These are phyloP conservation scores for Drosophila imparisetae DNA, from an alignment of 2,888 invertebrate genomes.

Conservation along the genomic window DNA sequence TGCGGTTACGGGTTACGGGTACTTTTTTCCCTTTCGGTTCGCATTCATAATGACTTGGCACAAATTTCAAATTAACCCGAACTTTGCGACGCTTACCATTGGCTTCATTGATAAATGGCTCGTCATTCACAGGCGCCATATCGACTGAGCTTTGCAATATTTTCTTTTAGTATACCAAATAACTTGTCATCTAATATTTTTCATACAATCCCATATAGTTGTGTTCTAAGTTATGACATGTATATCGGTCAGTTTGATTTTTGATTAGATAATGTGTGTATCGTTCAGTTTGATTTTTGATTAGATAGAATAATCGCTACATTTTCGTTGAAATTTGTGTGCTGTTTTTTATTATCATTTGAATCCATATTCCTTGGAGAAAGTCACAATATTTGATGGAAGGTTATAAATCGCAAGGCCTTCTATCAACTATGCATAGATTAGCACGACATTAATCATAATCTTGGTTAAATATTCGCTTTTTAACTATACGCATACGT, in stretches of 20 bases:
- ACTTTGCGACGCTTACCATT: slow-evolving; percentile 30
- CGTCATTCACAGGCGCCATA: slow-evolving; percentile 12
- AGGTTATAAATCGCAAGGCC: neutral
- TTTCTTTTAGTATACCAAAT: neutral
- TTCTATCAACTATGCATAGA: neutral
- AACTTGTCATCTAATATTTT: slow-evolving; percentile 9
- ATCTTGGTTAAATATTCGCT: slow-evolving; percentile 2
- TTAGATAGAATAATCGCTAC: slow-evolving; percentile 11
- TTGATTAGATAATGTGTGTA: slow-evolving; percentile 28
- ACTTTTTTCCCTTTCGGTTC: slow-evolving; percentile 41
- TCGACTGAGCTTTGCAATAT: neutral
- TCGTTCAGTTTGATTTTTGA: slow-evolving; percentile 27
- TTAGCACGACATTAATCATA: slow-evolving; percentile 13
- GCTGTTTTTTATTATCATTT: neutral
- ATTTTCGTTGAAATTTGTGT: no score
- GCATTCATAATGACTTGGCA: slow-evolving; percentile 28
- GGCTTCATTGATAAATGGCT: slow-evolving; percentile 1
- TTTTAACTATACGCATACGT: neutral
- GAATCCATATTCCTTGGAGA: neutral
- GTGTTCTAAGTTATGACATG: slow-evolving; percentile 25
- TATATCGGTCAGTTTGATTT: slow-evolving; percentile 23
- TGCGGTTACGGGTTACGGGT: slow-evolving; percentile 29
- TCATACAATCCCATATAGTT: slow-evolving; percentile 11
- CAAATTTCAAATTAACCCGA: slow-evolving; percentile 20
- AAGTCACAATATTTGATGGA: slow-evolving; percentile 1